Evolutionary conservation across 2,888 invertebrate genomes (phyloP), one percentile per base, ranked within the genome.

Genomic region (Plagiodera versicolora): DNA sequence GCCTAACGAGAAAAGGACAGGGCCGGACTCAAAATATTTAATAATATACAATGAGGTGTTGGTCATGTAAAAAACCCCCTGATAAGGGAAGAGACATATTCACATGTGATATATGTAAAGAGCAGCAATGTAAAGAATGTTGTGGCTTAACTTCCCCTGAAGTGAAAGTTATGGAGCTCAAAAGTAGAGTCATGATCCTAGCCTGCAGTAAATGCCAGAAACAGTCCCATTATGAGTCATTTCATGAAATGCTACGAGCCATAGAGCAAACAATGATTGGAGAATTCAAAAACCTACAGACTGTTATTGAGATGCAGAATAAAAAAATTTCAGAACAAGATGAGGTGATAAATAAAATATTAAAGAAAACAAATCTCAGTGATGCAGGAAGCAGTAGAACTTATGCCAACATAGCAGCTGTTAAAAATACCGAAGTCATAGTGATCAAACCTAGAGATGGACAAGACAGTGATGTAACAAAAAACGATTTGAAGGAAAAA

Each of bases 331-430:
- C 44, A 44, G 44, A 44, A 44, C 44, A 44, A 44, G 44, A 44
- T 14, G 44, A 44, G 44, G 44, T 44, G 44, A 44, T 44, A 44
- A 44, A 44, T 44, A 44, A 44, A 44, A 44, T 44, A 44, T 44
- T 44, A 10, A 44, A 44, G 44, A 16, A 44, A 44, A 44, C 5
- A n/a, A n/a, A n/a, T 44, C 44, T 44, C 44, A n/a, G 44, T 44
- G 44, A 44, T 14, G 14, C 44, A 8, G 14, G 14, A 44, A 44
- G 28, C 28, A 28, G 28, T 28, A 28, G 8, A 28, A 28, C 28
- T 28, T 28, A 28, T 28, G 28, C 28, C 28, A 28, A 28, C 8
- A 8, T 44, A 44, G 44, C 44, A 44, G 44, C 44, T 44, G 44
- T 16, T 44, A 44, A 44, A 44, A 44, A 44, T 14, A n/a, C 44